A percentile compares a stretch with the other conserved stretches of the same genome.
Evolutionary conservation across 2,888 invertebrate genomes (phyloP).

Genomic region (Polyommatus icarus): DNA sequence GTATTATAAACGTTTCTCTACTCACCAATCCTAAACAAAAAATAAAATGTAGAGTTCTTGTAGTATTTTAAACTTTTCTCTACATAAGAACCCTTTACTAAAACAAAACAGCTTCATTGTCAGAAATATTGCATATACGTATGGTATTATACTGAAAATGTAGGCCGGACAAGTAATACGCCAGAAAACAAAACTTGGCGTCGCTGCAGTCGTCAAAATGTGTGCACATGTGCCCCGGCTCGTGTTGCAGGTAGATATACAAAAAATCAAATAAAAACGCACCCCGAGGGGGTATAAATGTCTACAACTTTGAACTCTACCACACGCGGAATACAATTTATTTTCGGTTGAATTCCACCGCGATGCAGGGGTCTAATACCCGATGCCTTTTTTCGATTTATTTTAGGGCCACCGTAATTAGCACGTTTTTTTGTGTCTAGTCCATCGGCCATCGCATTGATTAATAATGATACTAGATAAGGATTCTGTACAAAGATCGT

Average conservation of each 20-base stretch:
- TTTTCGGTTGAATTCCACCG: slow-evolving; percentile 29
- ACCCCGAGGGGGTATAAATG: slow-evolving; percentile 47
- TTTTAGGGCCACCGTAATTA: slow-evolving; percentile 63
- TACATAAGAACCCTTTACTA: background rate
- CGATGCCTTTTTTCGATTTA: slow-evolving; percentile 54
- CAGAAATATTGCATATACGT: background rate
- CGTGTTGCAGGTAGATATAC: slow-evolving; percentile 63
- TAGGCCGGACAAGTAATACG: background rate
- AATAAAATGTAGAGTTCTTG: too few relatives aligned
- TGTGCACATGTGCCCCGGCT: slow-evolving; percentile 39
- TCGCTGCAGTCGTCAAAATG: slow-evolving; percentile 31
- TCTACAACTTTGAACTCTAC: slow-evolving; percentile 33
- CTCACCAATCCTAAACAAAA: too few relatives aligned
- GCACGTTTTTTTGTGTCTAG: slow-evolving; percentile 50
- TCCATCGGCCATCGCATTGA: slow-evolving; percentile 19
- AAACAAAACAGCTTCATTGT: background rate
- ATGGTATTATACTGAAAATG: background rate
- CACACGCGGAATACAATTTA: background rate
- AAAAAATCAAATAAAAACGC: slow-evolving; percentile 57
- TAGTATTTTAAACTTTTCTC: background rate
- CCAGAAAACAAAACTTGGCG: slow-evolving; percentile 17
- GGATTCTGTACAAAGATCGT: background rate
- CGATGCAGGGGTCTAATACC: slow-evolving; percentile 71
- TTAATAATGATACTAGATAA: slow-evolving; percentile 23
- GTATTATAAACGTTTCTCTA: too few relatives aligned